Conservation (phyloP, 2,888 invertebrate genomes). For the Eupithecia subfuscata region DNA sequence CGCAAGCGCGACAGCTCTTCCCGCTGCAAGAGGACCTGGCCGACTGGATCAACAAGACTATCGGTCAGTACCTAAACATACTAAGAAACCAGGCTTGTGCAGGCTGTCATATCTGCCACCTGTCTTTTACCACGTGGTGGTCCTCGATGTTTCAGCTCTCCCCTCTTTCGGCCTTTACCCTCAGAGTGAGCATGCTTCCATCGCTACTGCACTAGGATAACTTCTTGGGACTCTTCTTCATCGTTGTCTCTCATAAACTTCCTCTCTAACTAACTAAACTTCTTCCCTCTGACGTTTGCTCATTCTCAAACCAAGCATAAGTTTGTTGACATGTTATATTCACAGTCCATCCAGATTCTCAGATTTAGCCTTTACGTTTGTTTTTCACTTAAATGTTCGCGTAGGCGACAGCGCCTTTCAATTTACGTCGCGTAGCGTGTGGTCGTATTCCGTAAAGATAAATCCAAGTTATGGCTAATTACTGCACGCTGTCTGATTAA, state of each 20-base stretch:
- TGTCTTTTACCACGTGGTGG: background rate
- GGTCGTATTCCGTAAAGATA: background rate
- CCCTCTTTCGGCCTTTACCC: background rate
- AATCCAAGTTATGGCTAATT: background rate
- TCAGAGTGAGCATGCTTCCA: background rate
- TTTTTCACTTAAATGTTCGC: background rate
- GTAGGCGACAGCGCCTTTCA: background rate
- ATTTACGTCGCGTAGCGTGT: background rate
- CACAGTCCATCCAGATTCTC: background rate
- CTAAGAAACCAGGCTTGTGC: too few relatives aligned
- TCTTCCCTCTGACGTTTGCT: background rate
- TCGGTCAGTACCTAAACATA: conserved; percentile 85
- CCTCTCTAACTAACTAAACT: too few relatives aligned
- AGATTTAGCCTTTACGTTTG: background rate
- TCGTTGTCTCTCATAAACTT: background rate
- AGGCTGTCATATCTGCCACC: background rate
- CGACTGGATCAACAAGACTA: conserved; percentile 93
- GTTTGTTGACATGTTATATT: background rate
- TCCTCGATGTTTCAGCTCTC: background rate
- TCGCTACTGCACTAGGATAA: background rate
- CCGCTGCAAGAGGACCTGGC: conserved; percentile 94
- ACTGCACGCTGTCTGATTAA: background rate
- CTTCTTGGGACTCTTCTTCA: background rate
- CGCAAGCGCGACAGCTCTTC: conserved; percentile 91
- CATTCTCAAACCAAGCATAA: background rate